Evolutionary conservation across 2,113 vertebrate genomes (phyloP).

Genomic region (Aegithalos caudatus): DNA sequence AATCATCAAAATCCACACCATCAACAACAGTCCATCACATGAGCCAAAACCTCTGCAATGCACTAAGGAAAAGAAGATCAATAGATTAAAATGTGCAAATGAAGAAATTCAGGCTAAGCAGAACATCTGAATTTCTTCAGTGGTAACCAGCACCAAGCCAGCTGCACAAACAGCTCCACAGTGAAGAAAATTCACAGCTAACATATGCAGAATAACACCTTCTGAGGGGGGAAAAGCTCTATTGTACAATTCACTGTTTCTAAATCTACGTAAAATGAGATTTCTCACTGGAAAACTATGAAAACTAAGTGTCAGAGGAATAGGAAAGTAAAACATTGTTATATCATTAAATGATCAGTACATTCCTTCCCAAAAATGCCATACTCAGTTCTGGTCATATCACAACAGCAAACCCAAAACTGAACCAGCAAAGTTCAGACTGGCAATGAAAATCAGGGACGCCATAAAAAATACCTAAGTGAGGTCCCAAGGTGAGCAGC

Average conservation of each 20-base stretch:
- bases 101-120: neutral
- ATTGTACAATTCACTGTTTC: neutral
- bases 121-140: neutral
- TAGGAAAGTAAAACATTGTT: neutral
- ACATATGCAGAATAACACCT: accelerated
- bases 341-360: neutral
- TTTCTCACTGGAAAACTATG: neutral
- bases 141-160: neutral
- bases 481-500: neutral
- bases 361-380: neutral
- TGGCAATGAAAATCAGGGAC: neutral
- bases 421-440: neutral
- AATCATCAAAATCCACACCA: neutral
- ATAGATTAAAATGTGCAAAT: neutral
- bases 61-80: neutral
- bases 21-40: neutral
- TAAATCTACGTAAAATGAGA: neutral
- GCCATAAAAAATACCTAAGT: accelerated
- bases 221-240: neutral
- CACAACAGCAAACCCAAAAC: neutral
- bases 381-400: accelerated
- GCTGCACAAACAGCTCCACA: neutral
- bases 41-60: neutral
- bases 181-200: neutral
- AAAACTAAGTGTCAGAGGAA: neutral